phyloP scores from a whole-genome alignment of 2,797 vertebrate species.

The Petrocephalus sullivani region DNA sequence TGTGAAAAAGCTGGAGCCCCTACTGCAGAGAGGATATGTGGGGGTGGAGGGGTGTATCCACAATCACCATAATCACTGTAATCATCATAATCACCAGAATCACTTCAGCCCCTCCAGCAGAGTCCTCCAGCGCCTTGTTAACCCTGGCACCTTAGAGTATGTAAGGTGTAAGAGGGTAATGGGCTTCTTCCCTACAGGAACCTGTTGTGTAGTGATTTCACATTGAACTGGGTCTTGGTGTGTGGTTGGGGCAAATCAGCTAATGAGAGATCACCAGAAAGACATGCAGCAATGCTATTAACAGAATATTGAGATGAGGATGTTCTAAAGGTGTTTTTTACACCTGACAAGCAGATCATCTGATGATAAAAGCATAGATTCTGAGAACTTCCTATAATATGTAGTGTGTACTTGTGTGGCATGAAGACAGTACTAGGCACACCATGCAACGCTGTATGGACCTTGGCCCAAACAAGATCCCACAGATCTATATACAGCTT shows the following conservation, averaged over 20 bases:
- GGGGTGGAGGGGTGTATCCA: not conserved
- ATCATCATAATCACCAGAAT: slow-evolving; percentile 3
- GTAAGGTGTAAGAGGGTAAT: slow-evolving; percentile 20
- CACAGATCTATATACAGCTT: not conserved
- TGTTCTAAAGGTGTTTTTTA: not conserved
- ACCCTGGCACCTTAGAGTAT: not conserved
- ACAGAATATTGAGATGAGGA: not conserved
- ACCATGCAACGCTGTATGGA: not conserved
- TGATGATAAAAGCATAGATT: not conserved
- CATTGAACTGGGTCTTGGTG: slow-evolving; percentile 49
- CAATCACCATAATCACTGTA: slow-evolving; percentile 10
- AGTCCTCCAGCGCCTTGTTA: not conserved
- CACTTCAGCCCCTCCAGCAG: not conserved
- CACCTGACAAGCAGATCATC: not conserved
- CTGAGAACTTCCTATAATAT: not conserved
- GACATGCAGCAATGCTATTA: not conserved
- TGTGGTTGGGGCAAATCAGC: not conserved
- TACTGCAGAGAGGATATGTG: not conserved
- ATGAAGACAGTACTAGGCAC: not conserved
- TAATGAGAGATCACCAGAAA: not conserved
- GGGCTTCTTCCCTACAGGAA: not conserved
- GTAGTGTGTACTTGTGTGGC: not conserved
- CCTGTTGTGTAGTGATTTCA: slow-evolving; percentile 39
- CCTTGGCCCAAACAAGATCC: not conserved
- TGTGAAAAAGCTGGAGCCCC: not conserved